phyloP scores from a whole-genome alignment of 2,888 invertebrate species.

The Sclerodermus sp. region DNA sequence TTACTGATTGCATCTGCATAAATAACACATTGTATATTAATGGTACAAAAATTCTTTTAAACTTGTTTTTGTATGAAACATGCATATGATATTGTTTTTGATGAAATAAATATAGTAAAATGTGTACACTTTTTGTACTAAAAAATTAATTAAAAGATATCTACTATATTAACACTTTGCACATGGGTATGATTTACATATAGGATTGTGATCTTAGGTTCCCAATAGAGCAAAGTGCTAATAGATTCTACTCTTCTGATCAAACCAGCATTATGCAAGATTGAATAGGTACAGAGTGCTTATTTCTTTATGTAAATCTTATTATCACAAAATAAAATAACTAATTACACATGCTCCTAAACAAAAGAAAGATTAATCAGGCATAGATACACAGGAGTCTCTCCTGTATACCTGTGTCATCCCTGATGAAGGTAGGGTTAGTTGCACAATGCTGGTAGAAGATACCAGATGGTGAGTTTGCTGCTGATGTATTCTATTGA shows the following conservation, averaged over 20 bases:
- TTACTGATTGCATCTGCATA: slow-evolving; percentile 88
- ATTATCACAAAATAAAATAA: slow-evolving; percentile 16
- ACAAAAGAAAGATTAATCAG: slow-evolving; percentile 22
- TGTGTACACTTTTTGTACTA: not conserved
- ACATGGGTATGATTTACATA: no score
- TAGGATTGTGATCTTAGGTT: no score
- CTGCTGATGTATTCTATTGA: slow-evolving; percentile 56
- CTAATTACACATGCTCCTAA: slow-evolving; percentile 24
- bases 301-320: slow-evolving; percentile 3
- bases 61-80: not conserved
- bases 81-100: not conserved
- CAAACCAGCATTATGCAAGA: slow-evolving; percentile 54
- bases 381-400: slow-evolving; percentile 47
- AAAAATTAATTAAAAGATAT: no score
- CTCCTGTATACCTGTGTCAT: slow-evolving; percentile 55
- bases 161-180: no score
- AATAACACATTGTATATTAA: slow-evolving; percentile 10
- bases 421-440: slow-evolving; percentile 67
- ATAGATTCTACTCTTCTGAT: not conserved
- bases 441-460: slow-evolving; percentile 82
- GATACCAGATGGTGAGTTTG: slow-evolving; percentile 62
- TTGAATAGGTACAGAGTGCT: slow-evolving; percentile 13
- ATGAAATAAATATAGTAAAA: not conserved
- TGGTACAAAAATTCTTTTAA: not conserved
- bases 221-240: not conserved